Conservation (phyloP, 2,888 invertebrate genomes). For the Trilocha varians region DNA sequence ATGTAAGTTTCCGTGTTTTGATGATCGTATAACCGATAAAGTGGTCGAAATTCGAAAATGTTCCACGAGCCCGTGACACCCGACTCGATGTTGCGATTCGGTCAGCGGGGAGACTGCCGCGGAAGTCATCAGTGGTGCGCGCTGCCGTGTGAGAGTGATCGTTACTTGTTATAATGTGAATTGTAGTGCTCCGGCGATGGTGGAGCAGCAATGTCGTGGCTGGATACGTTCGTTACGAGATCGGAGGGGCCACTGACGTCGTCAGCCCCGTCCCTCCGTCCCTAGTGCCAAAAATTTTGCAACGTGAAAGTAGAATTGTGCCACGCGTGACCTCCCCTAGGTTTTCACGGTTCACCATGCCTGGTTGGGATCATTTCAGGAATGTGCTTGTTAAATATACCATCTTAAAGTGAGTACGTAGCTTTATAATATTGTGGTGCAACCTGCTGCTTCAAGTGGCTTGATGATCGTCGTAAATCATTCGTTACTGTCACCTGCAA, state of each 20-base stretch:
- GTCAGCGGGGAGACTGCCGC: slow-evolving; percentile 52
- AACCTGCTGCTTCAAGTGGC: background rate
- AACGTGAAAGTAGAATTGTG: slow-evolving; percentile 72
- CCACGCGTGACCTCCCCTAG: slow-evolving; percentile 65
- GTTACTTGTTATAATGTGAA: slow-evolving; percentile 26
- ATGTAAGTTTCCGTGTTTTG: slow-evolving; percentile 86
- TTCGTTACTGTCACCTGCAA: background rate
- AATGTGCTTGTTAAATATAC: slow-evolving; percentile 39
- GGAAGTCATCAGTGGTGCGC: slow-evolving; percentile 30
- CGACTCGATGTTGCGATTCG: slow-evolving; percentile 61
- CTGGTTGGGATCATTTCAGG: slow-evolving; percentile 17
- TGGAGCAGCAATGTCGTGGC: slow-evolving; percentile 44
- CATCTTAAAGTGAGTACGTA: slow-evolving; percentile 46
- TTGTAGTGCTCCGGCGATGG: slow-evolving; percentile 34
- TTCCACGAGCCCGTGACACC: slow-evolving; percentile 70
- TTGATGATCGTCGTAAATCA: too few relatives aligned
- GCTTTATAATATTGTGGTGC: slow-evolving; percentile 11
- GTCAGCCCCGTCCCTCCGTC: slow-evolving; percentile 60
- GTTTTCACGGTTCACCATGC: slow-evolving; percentile 31
- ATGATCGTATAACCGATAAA: slow-evolving; percentile 54
- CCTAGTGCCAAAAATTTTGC: slow-evolving; percentile 71
- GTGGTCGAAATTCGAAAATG: slow-evolving; percentile 60
- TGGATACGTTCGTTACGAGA: slow-evolving; percentile 60
- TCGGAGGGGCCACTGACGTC: slow-evolving; percentile 68
- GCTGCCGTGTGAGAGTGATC: slow-evolving; percentile 28